Evolutionary conservation across 2,888 invertebrate species (phyloP).

Genomic region (Melipona beecheii): DNA sequence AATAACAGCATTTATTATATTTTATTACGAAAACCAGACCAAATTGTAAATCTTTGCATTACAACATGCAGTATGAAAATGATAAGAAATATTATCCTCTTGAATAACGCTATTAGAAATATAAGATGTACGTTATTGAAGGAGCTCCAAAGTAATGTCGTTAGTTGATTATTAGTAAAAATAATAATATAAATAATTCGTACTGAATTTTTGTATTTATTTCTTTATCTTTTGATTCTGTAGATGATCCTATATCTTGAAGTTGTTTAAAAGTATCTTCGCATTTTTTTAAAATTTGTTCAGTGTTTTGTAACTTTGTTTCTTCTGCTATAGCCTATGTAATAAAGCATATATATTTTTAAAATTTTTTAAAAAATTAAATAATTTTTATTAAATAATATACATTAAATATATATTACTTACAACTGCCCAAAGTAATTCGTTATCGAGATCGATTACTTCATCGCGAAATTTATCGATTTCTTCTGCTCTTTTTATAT

Average conservation of each 20-base stretch:
- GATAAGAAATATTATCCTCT: not conserved
- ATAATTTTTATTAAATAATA: no score
- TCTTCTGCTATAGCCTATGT: constrained; percentile 63
- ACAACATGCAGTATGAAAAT: not conserved
- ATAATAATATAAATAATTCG: constrained; percentile 63
- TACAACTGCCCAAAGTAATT: constrained; percentile 85
- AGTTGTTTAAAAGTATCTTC: constrained; percentile 74
- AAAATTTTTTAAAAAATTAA: not conserved
- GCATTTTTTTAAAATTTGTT: constrained; percentile 64
- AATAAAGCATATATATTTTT: constrained; percentile 15
- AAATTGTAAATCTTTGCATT: not conserved
- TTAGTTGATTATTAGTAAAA: not conserved
- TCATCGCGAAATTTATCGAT: constrained; percentile 85
- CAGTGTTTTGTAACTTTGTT: constrained; percentile 37
- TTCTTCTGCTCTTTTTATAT: constrained; percentile 86
- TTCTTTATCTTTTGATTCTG: constrained; percentile 70
- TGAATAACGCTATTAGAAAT: not conserved
- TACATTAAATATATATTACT: constrained; percentile 35
- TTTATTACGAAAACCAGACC: accelerated
- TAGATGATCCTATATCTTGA: constrained; percentile 62
- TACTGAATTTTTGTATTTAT: constrained; percentile 83
- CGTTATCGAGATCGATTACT: constrained; percentile 85
- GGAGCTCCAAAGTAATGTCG: not conserved
- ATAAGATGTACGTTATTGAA: not conserved
- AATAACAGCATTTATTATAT: constrained; percentile 11